Base-by-base conservation (phyloP, 2,797 vertebrate genomes). In the Cryptoblepharus egeriae region DNA sequence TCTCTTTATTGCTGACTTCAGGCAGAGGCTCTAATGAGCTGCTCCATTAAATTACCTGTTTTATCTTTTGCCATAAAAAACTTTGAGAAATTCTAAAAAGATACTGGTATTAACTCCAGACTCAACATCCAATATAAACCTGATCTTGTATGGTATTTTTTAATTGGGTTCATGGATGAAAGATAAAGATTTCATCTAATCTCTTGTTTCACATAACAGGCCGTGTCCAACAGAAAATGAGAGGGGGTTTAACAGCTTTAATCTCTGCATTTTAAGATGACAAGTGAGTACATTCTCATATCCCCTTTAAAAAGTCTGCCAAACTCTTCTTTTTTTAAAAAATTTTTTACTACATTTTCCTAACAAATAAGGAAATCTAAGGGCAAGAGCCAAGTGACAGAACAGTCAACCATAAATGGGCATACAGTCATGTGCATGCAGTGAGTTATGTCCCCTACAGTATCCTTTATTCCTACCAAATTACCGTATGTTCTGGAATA, bases 81-180 rank as follows among this genome's bases (percentile, higher is more conserved):
- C 42, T 82, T 75, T 61, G 45, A 55, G 10, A 84, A 74, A 74
- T 74, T 60, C n/a, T 57, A 52, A 60, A 37, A n/a, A 67, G 35
- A 49, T 68, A 57, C 52, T 84, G 55, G 42, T 68, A 63, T 84
- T 60, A 84, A 79, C 37, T 52, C 63, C 63, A 75, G 77, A 35
- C 30, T 45, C 64, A 79, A 68, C 55, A 24, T 75, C 77, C 61
- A 74, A 68, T 68, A 30, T 70, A 84, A 75, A 84, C 71, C 30
- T 61, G 26, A 79, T 79, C 63, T 79, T 35, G 55, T 35, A 24
- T 79, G 63, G 30, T 79, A n/a, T 30, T 84, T 58, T 75, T 84
- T 84, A 79, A 84, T 84, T 84, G 77, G 70, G 74, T 74, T 75
- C 42, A 52, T 58, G 55, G 71, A 84, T 84, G 68, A 84, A 84